Conservation (phyloP, 2,797 vertebrate species). For the Prionace glauca region DNA sequence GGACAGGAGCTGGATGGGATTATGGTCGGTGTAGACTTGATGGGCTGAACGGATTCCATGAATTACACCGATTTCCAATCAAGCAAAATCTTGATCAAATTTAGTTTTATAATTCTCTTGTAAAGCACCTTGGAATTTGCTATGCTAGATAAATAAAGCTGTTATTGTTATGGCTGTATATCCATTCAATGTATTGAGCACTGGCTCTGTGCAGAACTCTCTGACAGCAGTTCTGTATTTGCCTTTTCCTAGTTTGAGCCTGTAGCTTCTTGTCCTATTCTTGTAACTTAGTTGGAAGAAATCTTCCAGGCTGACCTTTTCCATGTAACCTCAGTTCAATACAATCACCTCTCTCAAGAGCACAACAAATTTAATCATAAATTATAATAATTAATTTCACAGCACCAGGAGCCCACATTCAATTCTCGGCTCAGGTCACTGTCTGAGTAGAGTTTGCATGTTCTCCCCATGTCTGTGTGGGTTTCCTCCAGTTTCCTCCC, state of each 20-base stretch:
- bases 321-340: neutral
- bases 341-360: neutral
- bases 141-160: neutral
- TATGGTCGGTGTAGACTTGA: no score
- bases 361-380: neutral
- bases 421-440: no score
- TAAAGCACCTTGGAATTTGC: neutral
- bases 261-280: no score
- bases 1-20: no score
- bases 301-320: neutral
- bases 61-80: no score
- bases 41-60: no score
- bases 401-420: no score
- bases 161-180: neutral
- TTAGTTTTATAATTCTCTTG: neutral
- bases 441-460: no score
- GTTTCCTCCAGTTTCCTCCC: no score
- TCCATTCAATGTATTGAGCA: neutral
- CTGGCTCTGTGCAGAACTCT: neutral
- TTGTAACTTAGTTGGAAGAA: neutral
- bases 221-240: neutral
- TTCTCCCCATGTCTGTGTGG: no score
- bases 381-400: neutral
- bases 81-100: neutral
- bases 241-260: neutral